These are phyloP conservation scores for Pristiophorus japonicus DNA, from an alignment of 2,113 vertebrate species.

Conservation along the genomic window DNA sequence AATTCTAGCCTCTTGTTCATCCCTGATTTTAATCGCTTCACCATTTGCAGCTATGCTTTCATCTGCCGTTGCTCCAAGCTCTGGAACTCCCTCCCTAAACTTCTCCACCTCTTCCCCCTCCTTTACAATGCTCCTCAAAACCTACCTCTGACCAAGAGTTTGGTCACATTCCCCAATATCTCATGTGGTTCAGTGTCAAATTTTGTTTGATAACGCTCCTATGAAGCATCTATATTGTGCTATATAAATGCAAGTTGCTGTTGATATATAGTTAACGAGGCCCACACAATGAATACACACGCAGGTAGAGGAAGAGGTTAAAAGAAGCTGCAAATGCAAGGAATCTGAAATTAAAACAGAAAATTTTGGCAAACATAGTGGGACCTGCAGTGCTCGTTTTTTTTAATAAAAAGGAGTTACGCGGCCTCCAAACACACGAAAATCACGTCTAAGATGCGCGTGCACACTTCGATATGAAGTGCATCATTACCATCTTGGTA, in stretches of 20 bases:
- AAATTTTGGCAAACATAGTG: neutral
- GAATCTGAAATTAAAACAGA: neutral
- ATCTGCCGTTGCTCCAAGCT: too few species aligned
- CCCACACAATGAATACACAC: neutral
- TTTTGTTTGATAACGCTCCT: neutral
- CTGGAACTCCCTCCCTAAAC: neutral
- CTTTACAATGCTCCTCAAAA: neutral
- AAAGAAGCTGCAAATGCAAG: neutral
- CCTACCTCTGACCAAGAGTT: too few species aligned
- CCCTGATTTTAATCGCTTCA: neutral
- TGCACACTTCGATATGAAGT: too few species aligned
- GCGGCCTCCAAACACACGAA: too few species aligned
- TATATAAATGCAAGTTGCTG: neutral
- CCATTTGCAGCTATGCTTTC: too few species aligned
- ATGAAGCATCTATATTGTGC: neutral
- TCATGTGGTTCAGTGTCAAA: neutral
- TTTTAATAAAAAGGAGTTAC: too few species aligned
- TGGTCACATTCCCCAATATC: neutral
- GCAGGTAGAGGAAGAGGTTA: neutral
- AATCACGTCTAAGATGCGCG: too few species aligned
- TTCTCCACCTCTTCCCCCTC: neutral
- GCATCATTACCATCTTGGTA: too few species aligned
- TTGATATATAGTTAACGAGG: neutral
- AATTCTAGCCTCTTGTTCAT: neutral
- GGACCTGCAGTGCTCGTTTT: too few species aligned